Evolutionary conservation across 2,888 invertebrate species (phyloP).

Genomic region (Saturnia japonica): DNA sequence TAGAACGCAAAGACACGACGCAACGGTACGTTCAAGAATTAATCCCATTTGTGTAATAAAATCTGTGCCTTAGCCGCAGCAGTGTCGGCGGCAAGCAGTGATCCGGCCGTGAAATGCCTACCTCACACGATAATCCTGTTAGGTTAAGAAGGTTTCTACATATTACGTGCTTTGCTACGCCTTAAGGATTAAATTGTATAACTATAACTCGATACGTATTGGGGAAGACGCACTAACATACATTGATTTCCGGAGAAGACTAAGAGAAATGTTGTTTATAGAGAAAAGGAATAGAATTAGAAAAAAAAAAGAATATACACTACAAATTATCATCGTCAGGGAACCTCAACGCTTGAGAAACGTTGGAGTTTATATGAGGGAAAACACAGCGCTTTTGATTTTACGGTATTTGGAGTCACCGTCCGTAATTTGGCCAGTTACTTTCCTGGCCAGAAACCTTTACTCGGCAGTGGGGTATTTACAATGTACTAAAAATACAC

Average conservation of each 20-base stretch:
- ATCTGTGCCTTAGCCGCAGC: conserved; percentile 77
- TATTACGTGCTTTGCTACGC: conserved; percentile 86
- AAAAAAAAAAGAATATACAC: not conserved
- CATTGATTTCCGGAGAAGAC: conserved; percentile 30
- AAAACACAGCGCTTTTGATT: not conserved
- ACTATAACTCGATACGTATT: conserved; percentile 67
- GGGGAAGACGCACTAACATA: conserved; percentile 22
- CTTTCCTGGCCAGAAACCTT: not conserved
- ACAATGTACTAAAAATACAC: too few species aligned
- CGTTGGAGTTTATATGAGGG: not conserved
- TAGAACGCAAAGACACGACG: conserved; percentile 33
- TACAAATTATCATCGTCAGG: too few species aligned
- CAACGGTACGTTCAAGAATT: conserved; percentile 59
- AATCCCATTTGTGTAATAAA: conserved; percentile 82
- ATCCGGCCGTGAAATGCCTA: conserved; percentile 83
- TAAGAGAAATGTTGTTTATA: not conserved
- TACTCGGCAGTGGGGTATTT: not conserved
- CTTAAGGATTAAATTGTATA: conserved; percentile 84
- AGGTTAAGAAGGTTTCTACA: conserved; percentile 88
- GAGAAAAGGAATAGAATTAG: too few species aligned
- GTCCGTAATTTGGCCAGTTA: not conserved
- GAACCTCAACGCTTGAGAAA: too few species aligned
- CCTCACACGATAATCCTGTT: conserved; percentile 86
- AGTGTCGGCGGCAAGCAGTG: conserved; percentile 62
- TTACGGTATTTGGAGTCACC: not conserved